Evolutionary conservation across 2,888 invertebrate genomes (phyloP).

Genomic region (Dyspetes luteomarginatus): DNA sequence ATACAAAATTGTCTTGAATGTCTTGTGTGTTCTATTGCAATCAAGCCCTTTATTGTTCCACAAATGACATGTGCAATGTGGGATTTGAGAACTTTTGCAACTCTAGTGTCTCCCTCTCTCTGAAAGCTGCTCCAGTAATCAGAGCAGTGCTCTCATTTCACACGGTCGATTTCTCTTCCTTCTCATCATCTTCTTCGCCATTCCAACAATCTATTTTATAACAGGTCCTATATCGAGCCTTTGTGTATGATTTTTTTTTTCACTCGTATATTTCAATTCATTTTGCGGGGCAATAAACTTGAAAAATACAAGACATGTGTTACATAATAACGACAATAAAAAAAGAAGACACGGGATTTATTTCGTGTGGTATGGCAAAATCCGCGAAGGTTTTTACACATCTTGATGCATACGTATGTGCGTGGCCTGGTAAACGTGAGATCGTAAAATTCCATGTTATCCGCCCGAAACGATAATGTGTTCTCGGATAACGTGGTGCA

Average conservation of each 20-base stretch:
- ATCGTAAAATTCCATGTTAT: conserved; percentile 56
- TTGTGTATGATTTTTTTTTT: no score
- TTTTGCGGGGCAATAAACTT: background rate
- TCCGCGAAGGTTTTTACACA: background rate
- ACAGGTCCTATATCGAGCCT: background rate
- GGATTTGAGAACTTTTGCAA: conserved; percentile 6
- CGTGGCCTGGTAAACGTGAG: conserved; percentile 3
- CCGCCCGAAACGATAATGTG: conserved; percentile 49
- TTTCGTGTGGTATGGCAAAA: conserved; percentile 8
- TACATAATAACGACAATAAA: background rate
- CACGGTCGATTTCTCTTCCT: background rate
- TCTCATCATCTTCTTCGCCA: background rate
- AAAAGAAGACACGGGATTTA: background rate
- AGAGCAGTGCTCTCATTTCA: conserved; percentile 2
- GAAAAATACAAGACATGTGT: background rate
- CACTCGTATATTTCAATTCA: conserved; percentile 1
- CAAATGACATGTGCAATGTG: background rate
- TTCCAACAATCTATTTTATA: background rate
- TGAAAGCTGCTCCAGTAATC: conserved; percentile 38
- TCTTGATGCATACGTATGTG: background rate
- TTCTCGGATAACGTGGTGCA: conserved; percentile 35
- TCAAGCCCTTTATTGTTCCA: conserved; percentile 75
- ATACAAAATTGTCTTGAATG: conserved; percentile 58
- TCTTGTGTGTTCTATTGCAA: conserved; percentile 69
- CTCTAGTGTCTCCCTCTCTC: background rate